A percentile compares a stretch with the other conserved stretches of the same genome.
Evolutionary conservation across 2,888 invertebrate species (phyloP).

Genomic region (Craniophora ligustri): DNA sequence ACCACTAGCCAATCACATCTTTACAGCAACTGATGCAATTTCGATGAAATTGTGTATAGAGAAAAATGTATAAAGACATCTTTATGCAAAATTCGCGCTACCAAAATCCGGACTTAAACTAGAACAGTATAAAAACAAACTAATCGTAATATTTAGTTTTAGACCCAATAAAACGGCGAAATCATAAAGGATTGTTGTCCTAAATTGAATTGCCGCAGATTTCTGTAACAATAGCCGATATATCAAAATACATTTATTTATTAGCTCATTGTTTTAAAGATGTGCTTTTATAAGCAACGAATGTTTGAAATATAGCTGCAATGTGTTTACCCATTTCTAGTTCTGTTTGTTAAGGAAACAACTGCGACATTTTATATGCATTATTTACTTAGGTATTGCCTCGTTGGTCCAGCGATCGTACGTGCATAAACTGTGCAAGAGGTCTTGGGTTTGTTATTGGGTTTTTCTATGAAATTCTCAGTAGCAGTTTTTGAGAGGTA

Average conservation of each 20-base stretch:
- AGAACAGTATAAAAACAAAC: not conserved
- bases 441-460: too few relatives aligned
- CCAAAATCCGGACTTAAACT: too few relatives aligned
- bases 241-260: constrained; percentile 1
- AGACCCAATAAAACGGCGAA: not conserved
- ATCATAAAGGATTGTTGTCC: constrained; percentile 2
- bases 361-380: constrained; percentile 32
- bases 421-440: too few relatives aligned
- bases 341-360: constrained; percentile 17
- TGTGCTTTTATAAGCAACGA: constrained; percentile 27
- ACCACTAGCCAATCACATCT: too few relatives aligned
- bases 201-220: constrained; percentile 5
- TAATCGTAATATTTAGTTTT: not conserved
- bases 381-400: too few relatives aligned
- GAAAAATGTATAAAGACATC: too few relatives aligned
- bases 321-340: constrained; percentile 28
- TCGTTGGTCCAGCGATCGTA: too few relatives aligned
- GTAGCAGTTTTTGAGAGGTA: too few relatives aligned
- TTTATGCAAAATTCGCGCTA: too few relatives aligned
- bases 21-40: too few relatives aligned
- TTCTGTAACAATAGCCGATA: not conserved
- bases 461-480: too few relatives aligned
- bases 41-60: too few relatives aligned
- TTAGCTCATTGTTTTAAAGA: constrained; percentile 26
- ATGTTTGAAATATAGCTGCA: constrained; percentile 24